Base-by-base conservation (phyloP, 2,888 invertebrate species). In the Perithous albicinctus region DNA sequence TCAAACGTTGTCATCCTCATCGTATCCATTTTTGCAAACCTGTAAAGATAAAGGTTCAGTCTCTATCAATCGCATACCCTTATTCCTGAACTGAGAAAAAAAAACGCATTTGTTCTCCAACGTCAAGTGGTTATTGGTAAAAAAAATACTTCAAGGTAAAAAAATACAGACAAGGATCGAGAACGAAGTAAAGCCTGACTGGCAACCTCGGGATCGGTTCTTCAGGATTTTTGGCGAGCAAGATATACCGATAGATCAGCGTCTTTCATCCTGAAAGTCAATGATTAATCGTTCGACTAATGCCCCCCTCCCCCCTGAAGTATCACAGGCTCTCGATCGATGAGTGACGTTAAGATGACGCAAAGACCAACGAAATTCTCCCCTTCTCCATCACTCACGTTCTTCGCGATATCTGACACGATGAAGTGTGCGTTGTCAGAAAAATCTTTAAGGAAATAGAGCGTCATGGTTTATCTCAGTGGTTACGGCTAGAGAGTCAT, bases 241-340 rank as follows among this genome's bases (percentile, higher is more conserved):
- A 18, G 66, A 32, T 66, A 32, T 66, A 8, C 18, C 66, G 48
- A 66, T 48, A 29, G 1, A 32, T 41, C 38, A 51, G 29, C 12
- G 32, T 12, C 38, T 59, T 7, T 41, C 8, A 23, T 20, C 29
- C 51, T 23, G 48, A 26, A 61, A 70, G 54, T 59, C 69, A 61
- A 43, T 77, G 51, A 43, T 51, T 54, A 61, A 63, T 70, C 29
- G 73, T 10, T 64, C 12, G 35, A 26, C 63, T 54, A 41, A 74
- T 64, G 38, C 29, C 51, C n/a, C n/a, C n/a, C n/a, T n/a, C n/a
- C n/a, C n/a, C n/a, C n/a, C 20, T 35, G 38, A 35, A 15, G 48
- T 26, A 41, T 56, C 56, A 41, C 26, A 20, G 23, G 20, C 23
- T 43, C 15, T 43, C n/a, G 26, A 1, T 54, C 26, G 15, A 66